phyloP scores from a whole-genome alignment of 2,797 vertebrate genomes.

The Pseudomugil gertrudae region DNA sequence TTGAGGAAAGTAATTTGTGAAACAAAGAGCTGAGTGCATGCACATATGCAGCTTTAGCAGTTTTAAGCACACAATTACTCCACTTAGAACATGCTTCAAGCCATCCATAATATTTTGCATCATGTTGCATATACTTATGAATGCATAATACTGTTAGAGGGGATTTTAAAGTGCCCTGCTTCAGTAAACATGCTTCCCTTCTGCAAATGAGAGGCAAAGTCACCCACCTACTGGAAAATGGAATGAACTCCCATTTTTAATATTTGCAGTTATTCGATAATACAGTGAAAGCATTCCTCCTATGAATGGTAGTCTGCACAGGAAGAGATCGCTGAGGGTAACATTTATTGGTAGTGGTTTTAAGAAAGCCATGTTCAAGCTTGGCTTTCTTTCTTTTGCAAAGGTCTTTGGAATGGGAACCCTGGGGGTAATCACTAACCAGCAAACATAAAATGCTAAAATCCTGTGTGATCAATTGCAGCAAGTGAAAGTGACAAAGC shows the following conservation, averaged over 20 bases:
- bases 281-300: not conserved
- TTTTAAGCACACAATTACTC: constrained; percentile 37
- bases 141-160: constrained; percentile 33
- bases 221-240: constrained; percentile 27
- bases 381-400: not conserved
- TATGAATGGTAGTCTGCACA: not conserved
- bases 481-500: not conserved
- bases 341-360: too few relatives aligned
- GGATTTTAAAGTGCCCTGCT: constrained; percentile 41
- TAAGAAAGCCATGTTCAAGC: not conserved
- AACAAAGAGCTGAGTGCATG: not conserved
- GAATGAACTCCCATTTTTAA: constrained; percentile 45
- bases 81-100: constrained; percentile 26
- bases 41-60: not conserved
- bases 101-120: constrained; percentile 34
- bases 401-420: not conserved
- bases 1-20: constrained; percentile 23
- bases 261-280: constrained; percentile 34
- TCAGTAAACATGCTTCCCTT: constrained; percentile 47
- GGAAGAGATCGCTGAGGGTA: too few relatives aligned
- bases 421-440: too few relatives aligned
- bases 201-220: constrained; percentile 43
- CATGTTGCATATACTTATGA: constrained; percentile 20
- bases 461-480: not conserved
- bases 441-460: not conserved